Evolutionary conservation across 2,797 vertebrate genomes (phyloP).

Genomic region (Hemitrygon akajei): DNA sequence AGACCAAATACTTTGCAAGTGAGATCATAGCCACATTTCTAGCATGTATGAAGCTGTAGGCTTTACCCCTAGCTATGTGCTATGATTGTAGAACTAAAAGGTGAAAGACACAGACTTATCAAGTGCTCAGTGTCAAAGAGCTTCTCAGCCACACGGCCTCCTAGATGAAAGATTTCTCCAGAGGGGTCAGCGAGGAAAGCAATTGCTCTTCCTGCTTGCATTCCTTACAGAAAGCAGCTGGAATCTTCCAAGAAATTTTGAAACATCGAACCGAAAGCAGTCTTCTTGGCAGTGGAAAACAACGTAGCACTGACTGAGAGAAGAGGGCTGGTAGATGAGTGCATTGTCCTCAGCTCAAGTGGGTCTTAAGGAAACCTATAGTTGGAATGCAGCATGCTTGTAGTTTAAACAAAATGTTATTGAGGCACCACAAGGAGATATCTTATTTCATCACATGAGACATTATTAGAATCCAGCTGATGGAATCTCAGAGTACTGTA

Average conservation of each 20-base stretch:
- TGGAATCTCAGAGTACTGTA: constrained; percentile 27
- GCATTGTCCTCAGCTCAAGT: constrained; percentile 36
- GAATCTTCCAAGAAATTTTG: constrained; percentile 19
- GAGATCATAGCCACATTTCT: constrained; percentile 84
- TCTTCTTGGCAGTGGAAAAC: constrained; percentile 35
- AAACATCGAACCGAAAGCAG: constrained; percentile 32
- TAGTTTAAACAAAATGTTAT: constrained; percentile 37
- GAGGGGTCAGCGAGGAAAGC: not conserved
- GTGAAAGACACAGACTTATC: constrained; percentile 40
- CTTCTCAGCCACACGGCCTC: constrained; percentile 28
- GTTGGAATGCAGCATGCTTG: constrained; percentile 31
- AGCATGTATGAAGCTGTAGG: constrained; percentile 52
- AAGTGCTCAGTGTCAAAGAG: fast-evolving
- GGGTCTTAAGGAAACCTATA: constrained; percentile 36
- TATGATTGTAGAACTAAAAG: constrained; percentile 40
- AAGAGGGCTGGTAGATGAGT: constrained; percentile 26
- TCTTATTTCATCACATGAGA: constrained; percentile 33
- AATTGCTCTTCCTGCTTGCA: constrained; percentile 33
- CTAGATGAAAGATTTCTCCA: constrained; percentile 39
- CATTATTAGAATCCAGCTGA: constrained; percentile 34
- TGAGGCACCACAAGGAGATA: constrained; percentile 34
- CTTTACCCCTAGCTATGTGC: constrained; percentile 43
- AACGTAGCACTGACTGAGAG: constrained; percentile 32
- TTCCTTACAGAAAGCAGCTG: constrained; percentile 34
- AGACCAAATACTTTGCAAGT: constrained; percentile 78